phyloP scores from a whole-genome alignment of 1,140 invertebrate genomes.

The Idris sp. region DNA sequence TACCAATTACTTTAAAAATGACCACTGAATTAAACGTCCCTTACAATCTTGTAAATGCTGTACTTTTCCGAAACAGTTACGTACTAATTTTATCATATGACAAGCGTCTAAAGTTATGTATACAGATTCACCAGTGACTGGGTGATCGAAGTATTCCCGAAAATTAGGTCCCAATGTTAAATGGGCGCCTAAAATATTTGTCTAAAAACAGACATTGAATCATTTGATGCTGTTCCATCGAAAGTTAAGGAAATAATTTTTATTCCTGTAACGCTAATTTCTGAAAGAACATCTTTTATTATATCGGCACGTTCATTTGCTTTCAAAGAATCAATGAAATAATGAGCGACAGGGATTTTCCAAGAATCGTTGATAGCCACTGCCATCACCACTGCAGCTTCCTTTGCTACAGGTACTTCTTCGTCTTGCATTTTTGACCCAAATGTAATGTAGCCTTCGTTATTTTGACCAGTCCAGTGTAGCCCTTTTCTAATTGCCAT shows the following conservation, averaged over 20 bases:
- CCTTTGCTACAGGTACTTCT: slow-evolving; percentile 22
- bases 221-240: slow-evolving; percentile 40
- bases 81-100: slow-evolving; percentile 50
- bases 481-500: slow-evolving; percentile 31
- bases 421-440: slow-evolving; percentile 40
- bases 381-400: slow-evolving; percentile 41
- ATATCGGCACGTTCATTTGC: slow-evolving; percentile 20
- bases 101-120: slow-evolving; percentile 60
- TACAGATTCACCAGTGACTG: slow-evolving; percentile 30
- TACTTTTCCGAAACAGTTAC: not conserved
- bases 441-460: slow-evolving; percentile 33
- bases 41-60: not conserved
- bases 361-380: slow-evolving; percentile 33
- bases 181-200: slow-evolving; percentile 48
- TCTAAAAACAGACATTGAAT: too few species aligned
- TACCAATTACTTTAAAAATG: not conserved
- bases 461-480: slow-evolving; percentile 26
- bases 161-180: slow-evolving; percentile 15
- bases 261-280: slow-evolving; percentile 24
- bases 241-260: slow-evolving; percentile 45
- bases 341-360: slow-evolving; percentile 43
- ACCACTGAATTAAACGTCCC: not conserved
- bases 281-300: slow-evolving; percentile 25
- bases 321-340: slow-evolving; percentile 41
- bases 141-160: slow-evolving; percentile 44